phyloP scores from a whole-genome alignment of 2,113 vertebrate genomes.

The Salvelinus namaycush region DNA sequence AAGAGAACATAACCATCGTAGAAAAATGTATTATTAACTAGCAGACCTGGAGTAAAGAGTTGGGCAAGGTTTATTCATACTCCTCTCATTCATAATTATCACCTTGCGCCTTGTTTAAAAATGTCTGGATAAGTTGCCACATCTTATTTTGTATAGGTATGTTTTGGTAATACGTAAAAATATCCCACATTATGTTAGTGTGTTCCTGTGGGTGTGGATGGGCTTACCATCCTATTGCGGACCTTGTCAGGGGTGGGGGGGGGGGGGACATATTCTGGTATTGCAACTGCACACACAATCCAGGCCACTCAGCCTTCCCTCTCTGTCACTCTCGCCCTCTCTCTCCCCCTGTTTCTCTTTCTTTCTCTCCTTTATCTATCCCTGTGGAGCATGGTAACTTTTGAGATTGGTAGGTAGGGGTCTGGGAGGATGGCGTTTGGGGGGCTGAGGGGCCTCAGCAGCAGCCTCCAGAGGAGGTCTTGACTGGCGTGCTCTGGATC shows the following conservation, averaged over 20 bases:
- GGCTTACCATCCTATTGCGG: slow-evolving; percentile 85
- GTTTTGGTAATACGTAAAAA: slow-evolving; percentile 21
- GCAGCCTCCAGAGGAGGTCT: slow-evolving; percentile 93
- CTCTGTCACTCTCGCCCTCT: not conserved
- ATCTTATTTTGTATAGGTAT: slow-evolving; percentile 18
- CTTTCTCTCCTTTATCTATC: not conserved
- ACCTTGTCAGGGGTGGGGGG: slow-evolving; percentile 67
- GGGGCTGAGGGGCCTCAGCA: slow-evolving; percentile 66
- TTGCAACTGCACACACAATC: slow-evolving; percentile 91
- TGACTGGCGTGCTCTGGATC: slow-evolving; percentile 98
- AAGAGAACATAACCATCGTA: not conserved
- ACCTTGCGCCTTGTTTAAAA: slow-evolving; percentile 39
- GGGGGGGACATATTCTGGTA: slow-evolving; percentile 79
- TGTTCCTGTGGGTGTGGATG: slow-evolving; percentile 18
- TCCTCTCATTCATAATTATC: slow-evolving; percentile 35
- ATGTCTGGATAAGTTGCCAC: not conserved
- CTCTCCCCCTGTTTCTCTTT: slow-evolving; percentile 50
- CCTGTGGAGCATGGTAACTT: slow-evolving; percentile 2
- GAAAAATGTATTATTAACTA: not conserved
- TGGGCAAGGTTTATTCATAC: not conserved
- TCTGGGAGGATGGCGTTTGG: slow-evolving; percentile 22
- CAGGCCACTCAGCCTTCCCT: slow-evolving; percentile 68
- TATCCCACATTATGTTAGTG: slow-evolving; percentile 1
- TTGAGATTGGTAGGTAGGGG: slow-evolving; percentile 22
- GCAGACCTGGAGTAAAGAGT: not conserved